phyloP scores from a whole-genome alignment of 2,888 invertebrate species.

The Acrobasis consociella region DNA sequence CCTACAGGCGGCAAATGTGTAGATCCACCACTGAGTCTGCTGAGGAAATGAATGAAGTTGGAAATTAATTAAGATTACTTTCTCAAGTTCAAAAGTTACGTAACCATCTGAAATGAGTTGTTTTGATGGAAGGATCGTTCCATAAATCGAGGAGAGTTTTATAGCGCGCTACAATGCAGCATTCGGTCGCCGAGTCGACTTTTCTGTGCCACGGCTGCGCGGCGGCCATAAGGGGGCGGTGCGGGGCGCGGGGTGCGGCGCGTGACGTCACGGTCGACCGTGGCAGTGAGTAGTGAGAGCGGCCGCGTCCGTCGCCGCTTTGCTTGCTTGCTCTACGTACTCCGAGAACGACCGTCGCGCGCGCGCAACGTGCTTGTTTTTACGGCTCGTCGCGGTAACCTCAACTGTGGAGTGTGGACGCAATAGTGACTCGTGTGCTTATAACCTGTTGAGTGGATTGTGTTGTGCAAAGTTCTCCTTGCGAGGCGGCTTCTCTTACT shows the following conservation, averaged over 20 bases:
- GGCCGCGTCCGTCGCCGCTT: slow-evolving; percentile 62
- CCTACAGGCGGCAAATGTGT: too few relatives aligned
- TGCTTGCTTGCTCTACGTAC: slow-evolving; percentile 75
- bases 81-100: slow-evolving; percentile 68
- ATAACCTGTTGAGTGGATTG: slow-evolving; percentile 69
- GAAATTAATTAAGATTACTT: slow-evolving; percentile 40
- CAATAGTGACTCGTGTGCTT: slow-evolving; percentile 59
- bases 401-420: slow-evolving; percentile 54
- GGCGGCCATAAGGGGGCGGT: slow-evolving; percentile 44
- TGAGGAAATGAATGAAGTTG: slow-evolving; percentile 37
- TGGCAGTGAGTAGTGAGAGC: slow-evolving; percentile 80
- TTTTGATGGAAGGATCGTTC: slow-evolving; percentile 69
- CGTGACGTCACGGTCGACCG: slow-evolving; percentile 81
- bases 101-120: slow-evolving; percentile 59
- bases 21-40: too few relatives aligned
- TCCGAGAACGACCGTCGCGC: slow-evolving; percentile 78
- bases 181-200: slow-evolving; percentile 74
- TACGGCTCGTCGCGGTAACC: slow-evolving; percentile 60
- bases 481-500: slow-evolving; percentile 44
- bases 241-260: slow-evolving; percentile 47
- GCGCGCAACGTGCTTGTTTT: slow-evolving; percentile 70
- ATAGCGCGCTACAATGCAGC: slow-evolving; percentile 77
- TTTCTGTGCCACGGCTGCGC: slow-evolving; percentile 76
- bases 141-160: slow-evolving; percentile 75
- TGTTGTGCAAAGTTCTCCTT: slow-evolving; percentile 58